These are phyloP conservation scores for Lasioglossum morio DNA, from an alignment of 2,888 invertebrate species.

Conservation along the genomic window DNA sequence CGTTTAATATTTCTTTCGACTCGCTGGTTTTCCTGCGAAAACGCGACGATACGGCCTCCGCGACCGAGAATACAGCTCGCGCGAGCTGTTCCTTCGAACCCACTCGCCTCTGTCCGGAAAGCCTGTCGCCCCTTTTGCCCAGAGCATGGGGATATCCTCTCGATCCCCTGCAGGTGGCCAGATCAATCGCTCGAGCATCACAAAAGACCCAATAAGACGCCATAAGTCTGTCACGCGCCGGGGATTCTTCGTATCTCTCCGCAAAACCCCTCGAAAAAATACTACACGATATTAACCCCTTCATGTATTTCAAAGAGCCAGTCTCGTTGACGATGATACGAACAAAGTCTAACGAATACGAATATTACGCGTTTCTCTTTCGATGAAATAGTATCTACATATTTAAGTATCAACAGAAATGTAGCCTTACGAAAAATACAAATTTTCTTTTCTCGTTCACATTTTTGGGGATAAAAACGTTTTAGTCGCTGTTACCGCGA, in stretches of 20 bases:
- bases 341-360: no score
- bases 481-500: no score
- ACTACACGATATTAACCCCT: neutral
- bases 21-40: conserved; percentile 62
- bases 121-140: neutral
- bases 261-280: neutral
- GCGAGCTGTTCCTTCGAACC: conserved; percentile 5
- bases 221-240: neutral
- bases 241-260: neutral
- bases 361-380: no score
- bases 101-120: neutral
- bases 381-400: no score
- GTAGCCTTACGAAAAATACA: no score
- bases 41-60: conserved; percentile 26
- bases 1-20: conserved; percentile 75
- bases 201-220: neutral
- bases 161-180: neutral
- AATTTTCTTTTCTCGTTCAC: no score
- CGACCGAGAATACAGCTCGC: neutral
- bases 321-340: no score
- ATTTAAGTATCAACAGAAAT: no score
- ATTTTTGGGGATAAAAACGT: no score
- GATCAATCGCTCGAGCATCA: neutral
- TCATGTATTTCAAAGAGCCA: no score
- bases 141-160: neutral